Base-by-base conservation (phyloP, 35 echinoderm and acorn worm species). In the Patiria miniata region DNA sequence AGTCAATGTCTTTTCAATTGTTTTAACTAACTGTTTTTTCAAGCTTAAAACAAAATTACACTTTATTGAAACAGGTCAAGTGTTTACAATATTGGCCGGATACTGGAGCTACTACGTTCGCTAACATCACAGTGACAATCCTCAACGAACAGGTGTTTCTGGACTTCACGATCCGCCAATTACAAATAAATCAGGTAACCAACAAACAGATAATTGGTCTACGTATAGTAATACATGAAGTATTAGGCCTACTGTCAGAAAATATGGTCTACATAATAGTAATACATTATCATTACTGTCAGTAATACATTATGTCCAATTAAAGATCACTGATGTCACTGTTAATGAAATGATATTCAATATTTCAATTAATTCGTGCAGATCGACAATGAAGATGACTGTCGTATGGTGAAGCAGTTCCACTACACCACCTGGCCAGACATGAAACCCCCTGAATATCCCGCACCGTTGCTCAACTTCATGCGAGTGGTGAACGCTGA, bases 401-500 rank as follows among this genome's bases (percentile, higher is more conserved):
- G 85, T 29, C 58, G 78, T 8, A 12, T 55, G 37, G 82, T 93
- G 22, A 87, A 82, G 23, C 91, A 93, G 21, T 93, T 83, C 51
- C 91, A 93, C 61, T 93, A 78, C 61, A 93, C 85, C 12, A 37
- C 84, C 15, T 93, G 91, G 91, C 91, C 91, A 0, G 91, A 93
- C 40, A 93, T 87, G 91, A 85, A 79, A 37, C 78, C 87, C 28
- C 85, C 85, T 37, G 47, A 87, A 9, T 93, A 93, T 44, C 39
- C 91, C 4, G 82, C 79, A 37, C 50, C 79, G 36, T 50, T 87
- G n/a, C 61, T 93, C 18, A 86, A 87, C 30, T 83, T 87, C 61
- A 6, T 61, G 8, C 44, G 69, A n/a, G 59, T 53, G 8, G 52
- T 83, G 29, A 93, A 77, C 22, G 51, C 30, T 12, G 8, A 14